Base-by-base conservation (phyloP, 2,113 vertebrate genomes). In the Nettapus auritus region DNA sequence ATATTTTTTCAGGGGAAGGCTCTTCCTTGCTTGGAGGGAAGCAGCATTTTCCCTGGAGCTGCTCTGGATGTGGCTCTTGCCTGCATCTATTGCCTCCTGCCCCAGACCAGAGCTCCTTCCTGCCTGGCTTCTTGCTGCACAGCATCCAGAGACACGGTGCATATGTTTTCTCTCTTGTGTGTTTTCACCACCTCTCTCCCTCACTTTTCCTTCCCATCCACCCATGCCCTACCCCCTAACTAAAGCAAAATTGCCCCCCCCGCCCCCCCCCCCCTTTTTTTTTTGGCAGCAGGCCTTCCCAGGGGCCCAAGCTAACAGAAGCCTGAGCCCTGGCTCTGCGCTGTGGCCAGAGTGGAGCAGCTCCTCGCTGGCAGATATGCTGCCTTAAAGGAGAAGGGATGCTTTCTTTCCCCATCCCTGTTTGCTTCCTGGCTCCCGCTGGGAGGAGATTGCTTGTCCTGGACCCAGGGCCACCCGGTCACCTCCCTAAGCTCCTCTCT, bases 301-400 rank as follows among this genome's bases (percentile, higher is more conserved):
- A 75, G 90, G 71, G 91, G 84, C 89, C 84, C 70, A 82, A 44
- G 60, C 77, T 94, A 73, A 90, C 92, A 96, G 95, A 93, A 96
- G 94, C 77, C 53, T 66, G 69, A 95, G 93, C 66, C 53, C 86
- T 73, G 82, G 64, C 63, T 92, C 74, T 87, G 78, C 28, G 70
- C 63, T 33, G 92, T 80, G 81, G 92, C 83, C 86, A 78, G 67
- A 87, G 56, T 2, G 0, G 60, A 92, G 52, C 70, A 92, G 67
- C 55, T 90, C 68, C 85, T 90, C 4, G 4, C 82, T 4, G 50
- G 84, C 77, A 96, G 90, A 90, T 86, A 90, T 6, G 3, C 88
- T 94, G 83, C 83, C 88, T 96, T 97, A 96, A 97, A 97, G 96
- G 86, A 93, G 77, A 90, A 95, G 52, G 20, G 15, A 38, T 62